Evolutionary conservation across 2,113 vertebrate species (phyloP).

Genomic region (Crotalus horridus): DNA sequence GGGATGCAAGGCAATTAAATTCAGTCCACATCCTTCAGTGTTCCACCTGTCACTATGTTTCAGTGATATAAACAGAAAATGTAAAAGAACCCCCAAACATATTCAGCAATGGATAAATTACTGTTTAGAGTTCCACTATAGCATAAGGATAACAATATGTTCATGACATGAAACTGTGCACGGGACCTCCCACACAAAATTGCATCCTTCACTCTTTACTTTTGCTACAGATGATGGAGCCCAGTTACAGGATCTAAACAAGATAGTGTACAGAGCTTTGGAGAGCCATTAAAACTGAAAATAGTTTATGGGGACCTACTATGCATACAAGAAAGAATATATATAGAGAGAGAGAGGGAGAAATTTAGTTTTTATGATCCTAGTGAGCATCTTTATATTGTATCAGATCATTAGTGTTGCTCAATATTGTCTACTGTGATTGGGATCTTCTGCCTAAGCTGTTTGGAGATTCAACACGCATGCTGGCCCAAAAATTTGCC

Average conservation of each 20-base stretch:
- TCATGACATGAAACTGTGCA: neutral
- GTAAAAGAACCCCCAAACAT: neutral
- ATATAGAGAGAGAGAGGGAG: neutral
- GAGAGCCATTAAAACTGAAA: neutral
- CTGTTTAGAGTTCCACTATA: neutral
- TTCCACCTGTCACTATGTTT: constrained; percentile 13
- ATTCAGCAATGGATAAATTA: neutral
- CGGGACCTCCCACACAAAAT: neutral
- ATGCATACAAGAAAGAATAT: neutral
- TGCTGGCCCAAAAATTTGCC: neutral
- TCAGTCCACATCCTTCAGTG: constrained; percentile 4
- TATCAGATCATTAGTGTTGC: neutral
- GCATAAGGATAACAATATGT: neutral
- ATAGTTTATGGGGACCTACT: neutral
- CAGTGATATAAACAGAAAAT: neutral
- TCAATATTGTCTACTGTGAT: neutral
- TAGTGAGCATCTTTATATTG: neutral
- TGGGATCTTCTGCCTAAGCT: neutral
- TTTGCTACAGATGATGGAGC: neutral
- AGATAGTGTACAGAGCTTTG: neutral
- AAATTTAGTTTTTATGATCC: neutral
- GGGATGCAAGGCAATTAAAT: constrained; percentile 10
- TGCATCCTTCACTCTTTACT: neutral
- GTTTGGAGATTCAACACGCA: neutral
- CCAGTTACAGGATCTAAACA: neutral